phyloP scores from a whole-genome alignment of 2,113 vertebrate species.

The Speoplatyrhinus poulsoni region DNA sequence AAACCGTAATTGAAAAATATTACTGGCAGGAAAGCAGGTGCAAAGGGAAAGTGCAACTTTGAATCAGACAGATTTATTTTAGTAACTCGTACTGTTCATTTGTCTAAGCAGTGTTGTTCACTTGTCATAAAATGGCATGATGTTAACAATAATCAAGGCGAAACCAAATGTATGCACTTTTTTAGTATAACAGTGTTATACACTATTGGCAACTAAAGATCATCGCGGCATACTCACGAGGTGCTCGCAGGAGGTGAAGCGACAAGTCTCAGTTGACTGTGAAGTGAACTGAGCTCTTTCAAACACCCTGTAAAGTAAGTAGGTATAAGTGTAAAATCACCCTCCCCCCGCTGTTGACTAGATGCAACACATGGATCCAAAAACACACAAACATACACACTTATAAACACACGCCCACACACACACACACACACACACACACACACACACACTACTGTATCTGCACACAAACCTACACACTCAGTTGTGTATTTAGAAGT shows the following conservation, averaged over 20 bases:
- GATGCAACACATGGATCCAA: not conserved
- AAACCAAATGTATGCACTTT: too few relatives aligned
- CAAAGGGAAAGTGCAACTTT: too few relatives aligned
- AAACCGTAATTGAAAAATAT: not conserved
- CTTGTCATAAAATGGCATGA: too few relatives aligned
- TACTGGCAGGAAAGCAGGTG: not conserved
- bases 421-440: not conserved
- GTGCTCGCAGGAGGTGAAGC: conserved; percentile 33
- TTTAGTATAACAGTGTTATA: too few relatives aligned
- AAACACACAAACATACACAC: not conserved
- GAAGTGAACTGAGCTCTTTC: conserved; percentile 2
- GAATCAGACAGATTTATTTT: too few relatives aligned
- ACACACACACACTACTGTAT: not conserved
- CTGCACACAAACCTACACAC: too few relatives aligned
- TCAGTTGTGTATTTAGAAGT: too few relatives aligned
- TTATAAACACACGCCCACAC: too few relatives aligned
- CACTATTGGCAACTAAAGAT: not conserved
- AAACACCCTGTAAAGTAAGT: conserved; percentile 11
- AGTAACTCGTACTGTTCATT: too few relatives aligned
- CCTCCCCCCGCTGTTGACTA: conserved; percentile 51
- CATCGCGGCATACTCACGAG: too few relatives aligned
- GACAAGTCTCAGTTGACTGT: not conserved
- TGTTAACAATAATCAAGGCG: too few relatives aligned
- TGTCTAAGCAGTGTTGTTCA: too few relatives aligned
- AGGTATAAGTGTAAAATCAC: conserved; percentile 20